These are phyloP conservation scores for Catagonus wagneri DNA, from an alignment of 2,113 vertebrate genomes.

Conservation along the genomic window DNA sequence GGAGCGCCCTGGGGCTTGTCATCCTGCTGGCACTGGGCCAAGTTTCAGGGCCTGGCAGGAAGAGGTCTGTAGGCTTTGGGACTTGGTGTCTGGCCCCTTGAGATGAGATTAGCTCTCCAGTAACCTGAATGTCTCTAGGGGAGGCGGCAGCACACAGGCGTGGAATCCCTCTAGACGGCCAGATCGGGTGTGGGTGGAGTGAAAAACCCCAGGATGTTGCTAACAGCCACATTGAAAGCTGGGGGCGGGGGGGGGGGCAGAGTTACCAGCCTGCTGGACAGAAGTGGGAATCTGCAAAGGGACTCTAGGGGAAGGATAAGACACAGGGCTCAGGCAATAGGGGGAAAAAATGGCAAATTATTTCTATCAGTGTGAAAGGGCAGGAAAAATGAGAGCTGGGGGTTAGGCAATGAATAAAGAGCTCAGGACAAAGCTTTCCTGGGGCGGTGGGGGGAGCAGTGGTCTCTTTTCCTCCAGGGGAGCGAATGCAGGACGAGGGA, in stretches of 20 bases:
- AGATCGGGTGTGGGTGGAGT: constrained; percentile 62
- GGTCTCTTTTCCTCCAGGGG: constrained; percentile 45
- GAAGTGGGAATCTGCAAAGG: constrained; percentile 57
- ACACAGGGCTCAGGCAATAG: constrained; percentile 64
- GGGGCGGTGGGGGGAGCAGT: not conserved
- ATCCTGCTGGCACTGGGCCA: constrained; percentile 77
- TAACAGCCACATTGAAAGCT: constrained; percentile 73
- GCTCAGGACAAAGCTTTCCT: constrained; percentile 40
- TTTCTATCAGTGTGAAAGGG: constrained; percentile 23
- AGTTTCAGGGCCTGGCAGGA: constrained; percentile 78
- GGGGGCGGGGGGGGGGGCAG: constrained; percentile 30
- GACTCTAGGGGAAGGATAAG: not conserved
- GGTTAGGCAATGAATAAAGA: not conserved
- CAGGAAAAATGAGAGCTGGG: not conserved
- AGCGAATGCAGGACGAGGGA: not conserved
- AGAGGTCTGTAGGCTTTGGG: constrained; percentile 79
- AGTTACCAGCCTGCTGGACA: constrained; percentile 68
- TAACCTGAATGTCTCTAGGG: constrained; percentile 77
- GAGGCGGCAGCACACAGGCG: constrained; percentile 67
- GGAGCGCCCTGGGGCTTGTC: constrained; percentile 72
- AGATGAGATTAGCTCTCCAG: constrained; percentile 82
- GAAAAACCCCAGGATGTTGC: constrained; percentile 65
- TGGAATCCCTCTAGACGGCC: constrained; percentile 74
- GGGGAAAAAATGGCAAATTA: not conserved
- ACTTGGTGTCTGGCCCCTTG: constrained; percentile 81